Evolutionary conservation across 2,888 invertebrate species (phyloP).

Genomic region (Endomychus coccineus): DNA sequence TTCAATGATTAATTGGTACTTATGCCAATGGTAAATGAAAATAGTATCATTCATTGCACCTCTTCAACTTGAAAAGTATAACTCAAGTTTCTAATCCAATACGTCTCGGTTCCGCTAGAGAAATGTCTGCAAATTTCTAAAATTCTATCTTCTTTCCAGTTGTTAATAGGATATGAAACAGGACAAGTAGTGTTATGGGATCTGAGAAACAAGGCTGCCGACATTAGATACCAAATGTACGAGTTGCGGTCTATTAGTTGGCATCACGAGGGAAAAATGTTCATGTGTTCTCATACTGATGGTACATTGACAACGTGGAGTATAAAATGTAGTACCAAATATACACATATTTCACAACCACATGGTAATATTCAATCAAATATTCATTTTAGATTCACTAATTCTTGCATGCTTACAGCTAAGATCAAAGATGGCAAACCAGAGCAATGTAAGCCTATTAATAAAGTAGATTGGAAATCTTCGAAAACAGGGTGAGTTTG

Average conservation of each 20-base stretch:
- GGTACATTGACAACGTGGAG: conserved; percentile 95
- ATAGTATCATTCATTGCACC: no score
- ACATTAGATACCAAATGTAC: conserved; percentile 71
- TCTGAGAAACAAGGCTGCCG: conserved; percentile 76
- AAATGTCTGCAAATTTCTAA: no score
- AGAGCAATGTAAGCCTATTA: conserved; percentile 90
- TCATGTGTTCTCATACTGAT: conserved; percentile 93
- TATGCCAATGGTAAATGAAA: no score
- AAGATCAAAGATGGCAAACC: conserved; percentile 89
- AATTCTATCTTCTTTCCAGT: conserved; percentile 49
- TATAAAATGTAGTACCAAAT: conserved; percentile 66
- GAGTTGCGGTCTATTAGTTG: conserved; percentile 86
- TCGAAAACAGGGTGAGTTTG: conserved; percentile 69
- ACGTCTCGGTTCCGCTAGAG: no score
- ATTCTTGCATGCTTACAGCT: conserved; percentile 55
- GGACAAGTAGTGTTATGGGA: conserved; percentile 97
- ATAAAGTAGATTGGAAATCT: conserved; percentile 93
- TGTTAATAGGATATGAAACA: conserved; percentile 92
- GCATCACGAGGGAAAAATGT: conserved; percentile 97
- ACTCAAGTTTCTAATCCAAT: no score
- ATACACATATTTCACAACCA: conserved; percentile 77
- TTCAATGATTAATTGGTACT: no score
- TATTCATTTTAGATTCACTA: no score
- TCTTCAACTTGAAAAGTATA: no score
- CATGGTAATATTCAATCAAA: conserved; percentile 71